Conservation (phyloP, 2,113 vertebrate genomes). For the Budorcas taxicolor region DNA sequence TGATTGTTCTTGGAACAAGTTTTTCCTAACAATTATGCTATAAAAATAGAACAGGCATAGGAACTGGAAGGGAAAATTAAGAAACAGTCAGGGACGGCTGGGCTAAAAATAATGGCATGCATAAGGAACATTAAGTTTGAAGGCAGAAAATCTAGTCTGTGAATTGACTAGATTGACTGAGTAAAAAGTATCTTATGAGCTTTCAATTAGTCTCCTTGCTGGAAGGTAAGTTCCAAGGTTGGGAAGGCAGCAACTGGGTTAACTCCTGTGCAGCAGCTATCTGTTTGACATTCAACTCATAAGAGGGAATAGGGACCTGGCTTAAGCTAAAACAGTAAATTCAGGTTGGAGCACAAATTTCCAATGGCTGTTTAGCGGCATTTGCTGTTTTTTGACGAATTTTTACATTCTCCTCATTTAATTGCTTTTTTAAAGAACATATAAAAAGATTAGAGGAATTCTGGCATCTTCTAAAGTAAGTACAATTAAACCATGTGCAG, state of each 20-base stretch:
- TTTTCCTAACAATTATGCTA: neutral
- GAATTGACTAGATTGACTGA: neutral
- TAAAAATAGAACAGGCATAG: neutral
- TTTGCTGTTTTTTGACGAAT: neutral
- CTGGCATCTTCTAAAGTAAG: neutral
- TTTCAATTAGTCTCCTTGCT: neutral
- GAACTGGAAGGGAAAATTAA: neutral
- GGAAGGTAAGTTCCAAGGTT: neutral
- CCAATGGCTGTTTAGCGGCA: neutral
- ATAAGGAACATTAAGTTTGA: neutral
- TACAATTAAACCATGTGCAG: neutral
- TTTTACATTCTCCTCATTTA: neutral
- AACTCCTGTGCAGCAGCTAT: neutral
- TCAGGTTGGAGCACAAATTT: neutral
- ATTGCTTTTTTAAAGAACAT: neutral
- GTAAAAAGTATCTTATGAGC: neutral
- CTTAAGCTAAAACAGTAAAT: neutral
- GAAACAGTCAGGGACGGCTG: neutral
- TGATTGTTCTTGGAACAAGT: constrained; percentile 33
- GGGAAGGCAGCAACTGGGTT: neutral
- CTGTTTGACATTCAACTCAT: neutral
- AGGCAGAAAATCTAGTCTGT: neutral
- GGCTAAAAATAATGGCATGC: neutral
- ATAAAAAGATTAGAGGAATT: neutral
- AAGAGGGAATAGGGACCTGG: neutral